A percentile compares a stretch with the other conserved stretches of the same genome.
phyloP scores from a whole-genome alignment of 2,797 vertebrate genomes.

The Mormyrops boulengeri region DNA sequence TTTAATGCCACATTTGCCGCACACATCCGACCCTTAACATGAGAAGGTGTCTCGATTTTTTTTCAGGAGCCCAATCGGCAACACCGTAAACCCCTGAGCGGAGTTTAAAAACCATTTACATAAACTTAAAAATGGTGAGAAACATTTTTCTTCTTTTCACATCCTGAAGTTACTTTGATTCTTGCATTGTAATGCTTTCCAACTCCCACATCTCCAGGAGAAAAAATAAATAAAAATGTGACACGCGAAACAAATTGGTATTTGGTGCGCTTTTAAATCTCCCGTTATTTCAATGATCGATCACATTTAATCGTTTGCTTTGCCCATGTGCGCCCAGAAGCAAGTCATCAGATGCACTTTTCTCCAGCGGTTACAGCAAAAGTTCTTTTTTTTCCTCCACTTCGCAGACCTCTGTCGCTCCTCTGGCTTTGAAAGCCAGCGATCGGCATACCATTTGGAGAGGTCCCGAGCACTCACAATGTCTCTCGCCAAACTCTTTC shows the following conservation, averaged over 20 bases:
- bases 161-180: not conserved
- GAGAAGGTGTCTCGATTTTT: not conserved
- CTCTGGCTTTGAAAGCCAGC: not conserved
- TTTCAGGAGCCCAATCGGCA: not conserved
- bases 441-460: not conserved
- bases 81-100: not conserved
- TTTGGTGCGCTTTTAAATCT: not conserved
- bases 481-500: not conserved
- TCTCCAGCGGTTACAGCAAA: not conserved
- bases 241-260: not conserved
- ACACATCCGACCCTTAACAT: not conserved
- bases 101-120: not conserved
- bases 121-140: not conserved
- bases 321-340: not conserved
- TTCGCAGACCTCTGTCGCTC: not conserved
- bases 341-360: not conserved
- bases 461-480: not conserved
- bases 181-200: not conserved
- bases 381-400: not conserved
- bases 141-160: not conserved
- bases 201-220: not conserved
- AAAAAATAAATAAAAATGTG: not conserved
- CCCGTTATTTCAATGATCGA: not conserved
- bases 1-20: not conserved
- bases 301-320: not conserved